Evolutionary conservation across 2,113 vertebrate species (phyloP), one percentile per base, ranked within the genome.

Genomic region (Chrysemys picta): DNA sequence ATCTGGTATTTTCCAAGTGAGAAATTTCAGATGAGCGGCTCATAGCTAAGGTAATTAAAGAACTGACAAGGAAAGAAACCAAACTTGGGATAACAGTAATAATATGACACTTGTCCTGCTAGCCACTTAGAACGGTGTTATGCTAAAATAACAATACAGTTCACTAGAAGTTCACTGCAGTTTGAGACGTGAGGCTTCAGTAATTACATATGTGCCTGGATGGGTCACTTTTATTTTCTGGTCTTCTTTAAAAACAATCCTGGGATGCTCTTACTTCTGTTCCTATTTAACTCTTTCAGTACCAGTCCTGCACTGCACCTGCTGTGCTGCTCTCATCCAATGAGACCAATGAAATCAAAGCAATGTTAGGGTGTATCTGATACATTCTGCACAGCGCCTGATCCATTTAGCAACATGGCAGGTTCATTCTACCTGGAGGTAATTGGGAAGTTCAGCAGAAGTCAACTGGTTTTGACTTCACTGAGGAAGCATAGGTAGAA

Each of bases 281-380:
- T 76, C 24, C 24, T 24, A 76, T 45, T 38, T 69, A 69, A 69
- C 35, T 38, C 17, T 47, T 27, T 45, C 42, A 76, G 42, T 76
- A 45, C 45, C 93, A 93, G 22, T 54, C 50, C 87, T 78, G 6
- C 16, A 10, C 10, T 78, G 69, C 47, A 86, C 81, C 27, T 27
- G 69, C 1, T 1, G 81, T 35, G 59, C 79, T 95, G 85, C 84
- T 94, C 54, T 85, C 85, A 38, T 89, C 82, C 59, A 52, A 95
- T 29, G 3, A 88, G 65, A 85, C 62, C 90, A 91, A 49, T 87
- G 86, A 94, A 96, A 93, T 94, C 90, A 94, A 94, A 95, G 93
- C 57, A 91, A 94, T 92, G 90, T 80, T 13, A 8, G n/a, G 16
- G 31, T 72, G 35, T 72, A 16, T 21, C 85, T 35, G 88, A 93